phyloP scores from a whole-genome alignment of 2,797 vertebrate genomes.

The Choloepus didactylus region DNA sequence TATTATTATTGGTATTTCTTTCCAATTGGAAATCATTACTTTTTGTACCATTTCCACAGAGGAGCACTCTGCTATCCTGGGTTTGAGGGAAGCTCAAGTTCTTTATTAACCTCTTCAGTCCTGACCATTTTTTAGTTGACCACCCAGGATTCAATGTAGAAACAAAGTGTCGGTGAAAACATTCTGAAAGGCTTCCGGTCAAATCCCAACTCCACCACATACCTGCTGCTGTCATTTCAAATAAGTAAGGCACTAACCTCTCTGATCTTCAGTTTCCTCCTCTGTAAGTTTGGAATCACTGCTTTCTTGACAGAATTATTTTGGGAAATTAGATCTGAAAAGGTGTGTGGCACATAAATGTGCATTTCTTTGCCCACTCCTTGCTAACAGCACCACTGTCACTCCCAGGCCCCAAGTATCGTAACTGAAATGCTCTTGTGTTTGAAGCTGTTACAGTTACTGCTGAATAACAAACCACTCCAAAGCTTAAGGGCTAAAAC shows the following conservation, averaged over 20 bases:
- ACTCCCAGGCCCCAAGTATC: too few relatives aligned
- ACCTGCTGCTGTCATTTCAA: neutral
- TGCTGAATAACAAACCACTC: neutral
- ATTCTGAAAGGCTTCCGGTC: neutral
- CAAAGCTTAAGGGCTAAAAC: neutral
- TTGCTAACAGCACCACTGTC: too few relatives aligned
- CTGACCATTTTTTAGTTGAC: neutral
- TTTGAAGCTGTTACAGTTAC: neutral
- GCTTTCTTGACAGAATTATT: neutral
- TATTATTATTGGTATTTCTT: neutral
- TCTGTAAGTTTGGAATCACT: neutral
- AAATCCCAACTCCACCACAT: neutral
- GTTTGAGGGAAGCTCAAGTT: neutral
- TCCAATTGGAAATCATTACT: neutral
- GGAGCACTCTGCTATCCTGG: neutral
- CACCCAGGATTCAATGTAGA: neutral
- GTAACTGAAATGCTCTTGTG: neutral
- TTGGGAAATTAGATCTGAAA: neutral
- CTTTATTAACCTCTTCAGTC: neutral
- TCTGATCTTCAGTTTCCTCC: neutral
- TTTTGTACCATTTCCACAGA: neutral
- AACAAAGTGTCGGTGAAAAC: neutral
- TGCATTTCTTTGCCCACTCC: neutral
- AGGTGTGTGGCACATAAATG: neutral
- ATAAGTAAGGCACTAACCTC: neutral